Base-by-base conservation (phyloP, 2,113 vertebrate species). In the Andinoacara biseriatus region DNA sequence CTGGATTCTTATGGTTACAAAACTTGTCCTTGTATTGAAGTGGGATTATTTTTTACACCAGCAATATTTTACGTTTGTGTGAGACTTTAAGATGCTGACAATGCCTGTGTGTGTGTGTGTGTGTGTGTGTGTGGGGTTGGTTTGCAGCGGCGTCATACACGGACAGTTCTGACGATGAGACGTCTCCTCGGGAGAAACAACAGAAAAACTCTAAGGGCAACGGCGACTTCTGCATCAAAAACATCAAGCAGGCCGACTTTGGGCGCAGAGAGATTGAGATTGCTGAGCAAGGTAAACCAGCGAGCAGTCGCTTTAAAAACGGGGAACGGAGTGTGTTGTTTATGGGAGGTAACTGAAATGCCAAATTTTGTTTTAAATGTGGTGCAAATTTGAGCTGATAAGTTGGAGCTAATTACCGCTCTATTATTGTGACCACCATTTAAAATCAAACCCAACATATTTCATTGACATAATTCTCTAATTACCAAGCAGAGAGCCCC, bases 201-300 rank as follows among this genome's bases (percentile, higher is more conserved):
- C 98, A 99, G 95, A 99, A 98, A 91, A 99, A 97, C 94, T 98
- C 97, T 69, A 99, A 99, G 85, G 98, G 97, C 87, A 98, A 96
- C 88, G 95, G 96, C 1, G 98, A 99, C 80, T 99, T 99, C 95
- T 99, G 98, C 54, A 98, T 99, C 90, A 99, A 99, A 81, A 99
- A 99, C 94, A 98, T 99, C 93, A 99, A 99, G 58, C 98, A 99
- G 95, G 96, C 98, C 0, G 98, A 99, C 76, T 99, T 99, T 2
- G 98, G 98, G 72, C 97, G 98, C 82, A 95, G 98, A 72, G 98
- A 99, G 95, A 99, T 99, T 26, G 98, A 99, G 92, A 99, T 99
- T 5, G 98, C 98, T 0, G 98, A 99, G 77, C 98, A 99, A 94
- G 98, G 98, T 92, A 61, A 78, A 49, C 2, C 24, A 72, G 57